Evolutionary conservation across 2,797 vertebrate genomes (phyloP), one percentile per base, ranked within the genome.

Genomic region (Alfaro cultratus): DNA sequence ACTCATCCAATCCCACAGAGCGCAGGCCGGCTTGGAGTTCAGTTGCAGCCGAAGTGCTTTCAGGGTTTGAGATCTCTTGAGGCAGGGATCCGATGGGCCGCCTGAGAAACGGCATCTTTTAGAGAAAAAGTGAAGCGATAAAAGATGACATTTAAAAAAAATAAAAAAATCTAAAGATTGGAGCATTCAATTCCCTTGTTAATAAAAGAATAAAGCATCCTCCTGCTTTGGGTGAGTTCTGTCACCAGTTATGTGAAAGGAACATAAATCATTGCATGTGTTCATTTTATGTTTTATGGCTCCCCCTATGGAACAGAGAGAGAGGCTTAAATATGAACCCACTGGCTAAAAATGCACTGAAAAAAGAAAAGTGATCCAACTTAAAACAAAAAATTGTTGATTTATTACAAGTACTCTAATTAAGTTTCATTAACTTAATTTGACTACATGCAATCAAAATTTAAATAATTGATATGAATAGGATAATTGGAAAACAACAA

Each of bases 31-130:
- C 79, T 86, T 39, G 80, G 90, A 89, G 57, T 95, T 91, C 80
- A 90, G 93, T 96, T 95, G 90, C 95, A 94, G 90, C 82, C 90
- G 87, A 92, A 94, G 92, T 90, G 92, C 93, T 91, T 94, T 92
- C 91, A 88, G 84, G 77, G 75, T 80, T 43, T 9, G 39, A 79
- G 85, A 86, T 90, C 88, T 83, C 78, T 77, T 79, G 45, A 80
- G 80, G 67, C 6, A 26, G 78, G 74, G 68, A 72, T 53, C 74
- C 18, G 53, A 77, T 62, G 47, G 62, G 70, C 46, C 78, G 60
- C 75, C 80, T 73, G 79, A 64, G 62, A 46, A 78, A 88, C 87
- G 13, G 85, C 41, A 60, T 72, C 53, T 75, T 75, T 81, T 72
- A 23, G 74, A 49, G 31, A n/a, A 73, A 83, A 85, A 77, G 80